Percentiles rank a stretch among this genome's conserved stretches.
Evolutionary conservation across 1,140 invertebrate genomes (phyloP).

Genomic region (Phymorhynchus buccinoides): DNA sequence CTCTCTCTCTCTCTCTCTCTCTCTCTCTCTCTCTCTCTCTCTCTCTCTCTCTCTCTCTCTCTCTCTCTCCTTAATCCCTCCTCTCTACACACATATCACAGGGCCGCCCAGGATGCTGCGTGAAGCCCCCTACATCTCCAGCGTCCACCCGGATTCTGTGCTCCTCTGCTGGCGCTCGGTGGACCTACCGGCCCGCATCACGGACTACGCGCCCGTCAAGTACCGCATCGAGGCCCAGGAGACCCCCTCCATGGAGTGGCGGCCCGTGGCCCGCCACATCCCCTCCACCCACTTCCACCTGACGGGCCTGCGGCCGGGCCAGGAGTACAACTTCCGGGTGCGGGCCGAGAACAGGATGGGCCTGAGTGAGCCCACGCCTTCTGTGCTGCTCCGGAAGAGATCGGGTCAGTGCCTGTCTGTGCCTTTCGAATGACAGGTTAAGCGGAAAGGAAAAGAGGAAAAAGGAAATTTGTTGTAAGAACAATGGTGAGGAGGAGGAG

Average conservation of each 20-base stretch:
- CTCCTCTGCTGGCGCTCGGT: conserved; percentile 66
- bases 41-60: too few species aligned
- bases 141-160: conserved; percentile 60
- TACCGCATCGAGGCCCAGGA: conserved; percentile 63
- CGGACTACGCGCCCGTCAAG: conserved; percentile 65
- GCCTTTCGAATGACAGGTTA: neutral
- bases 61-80: too few species aligned
- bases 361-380: conserved; percentile 67
- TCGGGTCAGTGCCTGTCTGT: conserved; percentile 51
- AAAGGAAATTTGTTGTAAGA: too few species aligned
- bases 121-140: conserved; percentile 61
- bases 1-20: too few species aligned
- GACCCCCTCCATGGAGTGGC: conserved; percentile 57
- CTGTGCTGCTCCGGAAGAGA: conserved; percentile 59
- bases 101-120: conserved; percentile 64
- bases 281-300: conserved; percentile 62
- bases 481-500: too few species aligned
- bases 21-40: too few species aligned
- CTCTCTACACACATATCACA: conserved; percentile 33
- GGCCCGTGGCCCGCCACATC: conserved; percentile 59
- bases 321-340: conserved; percentile 66
- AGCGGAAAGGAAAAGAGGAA: too few species aligned
- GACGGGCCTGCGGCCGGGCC: conserved; percentile 60
- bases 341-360: conserved; percentile 89
- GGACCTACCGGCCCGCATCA: conserved; percentile 62